These are phyloP conservation scores for Sebastes fasciatus DNA, from an alignment of 2,113 vertebrate genomes.

Conservation along the genomic window DNA sequence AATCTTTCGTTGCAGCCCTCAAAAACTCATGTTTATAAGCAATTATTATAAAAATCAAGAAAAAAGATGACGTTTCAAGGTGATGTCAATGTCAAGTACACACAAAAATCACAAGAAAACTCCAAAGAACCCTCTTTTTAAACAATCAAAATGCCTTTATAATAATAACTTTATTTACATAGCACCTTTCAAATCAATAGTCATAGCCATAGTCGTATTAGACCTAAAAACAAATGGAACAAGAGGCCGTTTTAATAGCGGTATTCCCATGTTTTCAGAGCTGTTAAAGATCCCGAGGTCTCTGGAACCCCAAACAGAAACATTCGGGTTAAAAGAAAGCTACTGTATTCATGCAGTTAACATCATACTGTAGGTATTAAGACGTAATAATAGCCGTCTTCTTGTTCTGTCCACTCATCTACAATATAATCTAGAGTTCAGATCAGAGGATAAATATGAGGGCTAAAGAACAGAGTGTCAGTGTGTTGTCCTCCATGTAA, in stretches of 20 bases:
- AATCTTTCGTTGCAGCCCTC: not conserved
- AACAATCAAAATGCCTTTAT: no score
- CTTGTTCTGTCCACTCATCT: constrained; percentile 4
- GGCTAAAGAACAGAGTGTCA: constrained; percentile 34
- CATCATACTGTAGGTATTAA: not conserved
- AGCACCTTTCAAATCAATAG: no score
- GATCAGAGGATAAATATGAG: constrained; percentile 37
- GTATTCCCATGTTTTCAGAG: not conserved
- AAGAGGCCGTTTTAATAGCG: no score
- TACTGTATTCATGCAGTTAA: not conserved
- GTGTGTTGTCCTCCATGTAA: constrained; percentile 48
- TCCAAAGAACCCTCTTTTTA: no score
- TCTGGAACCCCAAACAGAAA: not conserved
- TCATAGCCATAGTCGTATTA: no score
- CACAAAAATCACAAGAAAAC: no score
- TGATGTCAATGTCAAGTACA: not conserved
- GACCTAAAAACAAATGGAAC: no score
- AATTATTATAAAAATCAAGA: not conserved
- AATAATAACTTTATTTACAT: no score
- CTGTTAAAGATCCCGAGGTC: not conserved
- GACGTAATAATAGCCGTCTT: not conserved
- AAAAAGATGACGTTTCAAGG: not conserved
- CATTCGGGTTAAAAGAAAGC: not conserved
- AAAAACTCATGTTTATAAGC: not conserved
- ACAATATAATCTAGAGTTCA: constrained; percentile 30